Conservation (phyloP, 2,888 invertebrate species). For the Eupithecia centaureata region DNA sequence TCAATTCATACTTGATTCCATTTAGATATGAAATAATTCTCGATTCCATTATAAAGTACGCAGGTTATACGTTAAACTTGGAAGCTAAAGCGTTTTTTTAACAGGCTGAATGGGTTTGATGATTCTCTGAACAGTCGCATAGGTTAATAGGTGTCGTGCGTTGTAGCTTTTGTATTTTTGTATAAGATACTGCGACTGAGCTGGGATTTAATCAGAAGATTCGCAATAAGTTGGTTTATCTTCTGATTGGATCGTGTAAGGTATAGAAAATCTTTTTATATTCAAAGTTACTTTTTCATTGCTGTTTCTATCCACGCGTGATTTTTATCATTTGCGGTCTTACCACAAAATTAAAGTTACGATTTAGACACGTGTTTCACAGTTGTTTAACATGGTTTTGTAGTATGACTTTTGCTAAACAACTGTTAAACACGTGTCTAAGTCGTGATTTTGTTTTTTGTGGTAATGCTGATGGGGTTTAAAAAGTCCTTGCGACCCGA, state of each 20-base stretch:
- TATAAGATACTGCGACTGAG: neutral
- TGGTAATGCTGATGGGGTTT: no score
- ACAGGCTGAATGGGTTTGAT: neutral
- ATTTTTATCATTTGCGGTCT: no score
- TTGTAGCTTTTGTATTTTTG: neutral
- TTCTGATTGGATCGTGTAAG: neutral
- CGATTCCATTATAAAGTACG: no score
- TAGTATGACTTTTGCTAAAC: no score
- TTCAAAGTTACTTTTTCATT: neutral
- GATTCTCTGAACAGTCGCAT: neutral
- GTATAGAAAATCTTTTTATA: slow-evolving; percentile 1
- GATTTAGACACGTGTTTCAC: no score
- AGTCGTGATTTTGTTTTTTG: no score
- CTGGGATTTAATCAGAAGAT: neutral
- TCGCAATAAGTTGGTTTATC: neutral
- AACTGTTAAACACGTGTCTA: no score
- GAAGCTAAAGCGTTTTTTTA: neutral
- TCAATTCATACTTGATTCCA: no score
- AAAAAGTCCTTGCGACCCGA: neutral
- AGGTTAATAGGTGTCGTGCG: neutral
- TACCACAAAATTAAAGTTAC: no score
- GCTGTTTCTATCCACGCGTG: neutral
- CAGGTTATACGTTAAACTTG: neutral
- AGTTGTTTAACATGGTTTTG: no score
- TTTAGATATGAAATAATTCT: no score